These are phyloP conservation scores for Zonitis immaculata DNA, from an alignment of 2,888 invertebrate genomes.

Conservation along the genomic window DNA sequence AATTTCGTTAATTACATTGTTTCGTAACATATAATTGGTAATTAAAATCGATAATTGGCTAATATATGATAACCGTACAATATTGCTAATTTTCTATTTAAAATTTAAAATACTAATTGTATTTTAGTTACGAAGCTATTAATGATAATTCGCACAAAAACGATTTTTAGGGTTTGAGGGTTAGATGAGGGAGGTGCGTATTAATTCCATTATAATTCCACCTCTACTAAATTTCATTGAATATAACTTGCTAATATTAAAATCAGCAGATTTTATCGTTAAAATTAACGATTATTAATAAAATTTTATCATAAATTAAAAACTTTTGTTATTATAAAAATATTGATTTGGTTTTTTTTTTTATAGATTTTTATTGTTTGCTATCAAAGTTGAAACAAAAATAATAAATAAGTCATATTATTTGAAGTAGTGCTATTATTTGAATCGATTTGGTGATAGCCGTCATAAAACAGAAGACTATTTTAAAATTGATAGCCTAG, in stretches of 20 bases:
- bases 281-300: background rate
- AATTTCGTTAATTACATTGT: too few relatives aligned
- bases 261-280: background rate
- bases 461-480: conserved; percentile 2
- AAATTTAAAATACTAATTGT: conserved; percentile 3
- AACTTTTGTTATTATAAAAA: too few relatives aligned
- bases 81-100: background rate
- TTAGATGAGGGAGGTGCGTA: too few relatives aligned
- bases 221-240: background rate
- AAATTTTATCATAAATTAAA: too few relatives aligned
- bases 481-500: conserved; percentile 6
- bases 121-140: conserved; percentile 8
- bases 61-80: conserved; percentile 8
- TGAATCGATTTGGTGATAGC: conserved; percentile 7
- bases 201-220: background rate
- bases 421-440: conserved; percentile 4
- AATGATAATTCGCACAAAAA: background rate
- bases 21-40: conserved; percentile 3
- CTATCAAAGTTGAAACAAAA: too few relatives aligned
- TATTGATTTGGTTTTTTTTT: too few relatives aligned
- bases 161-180: too few relatives aligned
- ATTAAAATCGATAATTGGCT: conserved; percentile 11
- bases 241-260: background rate
- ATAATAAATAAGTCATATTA: background rate
- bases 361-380: too few relatives aligned